Percentiles rank a stretch among this genome's conserved stretches.
phyloP scores from a whole-genome alignment of 2,888 invertebrate genomes.

The Drosophila phalerata region DNA sequence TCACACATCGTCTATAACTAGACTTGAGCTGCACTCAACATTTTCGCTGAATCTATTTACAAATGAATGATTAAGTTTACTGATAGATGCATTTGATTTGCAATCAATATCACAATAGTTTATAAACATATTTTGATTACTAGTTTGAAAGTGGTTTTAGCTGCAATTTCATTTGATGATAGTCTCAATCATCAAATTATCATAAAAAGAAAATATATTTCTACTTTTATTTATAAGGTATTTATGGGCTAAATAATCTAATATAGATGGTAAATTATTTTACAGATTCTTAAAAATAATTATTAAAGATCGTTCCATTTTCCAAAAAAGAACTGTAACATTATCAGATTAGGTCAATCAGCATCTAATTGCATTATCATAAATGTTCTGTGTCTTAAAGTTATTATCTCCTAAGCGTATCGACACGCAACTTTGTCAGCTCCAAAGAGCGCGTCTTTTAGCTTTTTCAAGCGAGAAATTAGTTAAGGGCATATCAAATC shows the following conservation, averaged over 20 bases:
- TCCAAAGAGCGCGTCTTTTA: conserved; percentile 36
- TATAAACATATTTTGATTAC: conserved; percentile 17
- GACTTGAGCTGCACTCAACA: conserved; percentile 40
- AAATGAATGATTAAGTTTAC: conserved; percentile 65
- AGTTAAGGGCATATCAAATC: conserved; percentile 60
- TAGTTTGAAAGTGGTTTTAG: conserved; percentile 51
- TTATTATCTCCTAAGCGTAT: conserved; percentile 26
- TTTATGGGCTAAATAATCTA: not conserved
- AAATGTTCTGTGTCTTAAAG: conserved; percentile 19
- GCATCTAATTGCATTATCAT: conserved; percentile 42
- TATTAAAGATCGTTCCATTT: not conserved
- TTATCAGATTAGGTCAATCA: conserved; percentile 46
- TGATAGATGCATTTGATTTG: conserved; percentile 59
- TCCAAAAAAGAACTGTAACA: not conserved
- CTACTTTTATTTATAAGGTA: not conserved
- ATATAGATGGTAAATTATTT: not conserved
- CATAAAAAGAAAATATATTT: not conserved
- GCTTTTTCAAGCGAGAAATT: conserved; percentile 37
- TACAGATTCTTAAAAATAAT: not conserved
- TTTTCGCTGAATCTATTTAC: conserved; percentile 49
- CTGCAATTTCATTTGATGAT: conserved; percentile 12
- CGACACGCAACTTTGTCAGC: conserved; percentile 32
- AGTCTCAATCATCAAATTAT: not conserved
- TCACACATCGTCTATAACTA: conserved; percentile 14
- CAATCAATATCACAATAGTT: conserved; percentile 59